phyloP scores from a whole-genome alignment of 1,140 invertebrate species.

The Euborellia annulipes region DNA sequence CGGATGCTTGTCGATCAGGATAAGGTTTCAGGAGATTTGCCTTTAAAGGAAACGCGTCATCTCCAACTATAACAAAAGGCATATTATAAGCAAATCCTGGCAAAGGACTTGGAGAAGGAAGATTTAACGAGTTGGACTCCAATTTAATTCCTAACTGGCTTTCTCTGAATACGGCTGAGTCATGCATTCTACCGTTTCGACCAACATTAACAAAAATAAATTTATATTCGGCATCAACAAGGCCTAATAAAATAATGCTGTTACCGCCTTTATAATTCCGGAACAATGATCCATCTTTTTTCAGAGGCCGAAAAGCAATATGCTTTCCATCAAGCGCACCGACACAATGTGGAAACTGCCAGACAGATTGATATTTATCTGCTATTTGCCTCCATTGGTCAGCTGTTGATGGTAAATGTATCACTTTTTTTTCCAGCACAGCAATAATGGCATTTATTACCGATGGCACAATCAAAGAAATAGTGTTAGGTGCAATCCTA shows the following conservation, averaged over 20 bases:
- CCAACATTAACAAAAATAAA: conserved; percentile 28
- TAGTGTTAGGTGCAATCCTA: neutral
- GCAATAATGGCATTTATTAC: neutral
- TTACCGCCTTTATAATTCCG: conserved; percentile 28
- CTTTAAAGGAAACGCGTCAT: conserved; percentile 29
- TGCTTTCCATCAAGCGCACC: conserved; percentile 28
- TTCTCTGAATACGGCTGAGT: conserved; percentile 24
- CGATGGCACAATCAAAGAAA: neutral
- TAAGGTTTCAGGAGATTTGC: conserved; percentile 29
- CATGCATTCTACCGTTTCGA: conserved; percentile 22
- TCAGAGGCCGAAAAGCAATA: conserved; percentile 25
- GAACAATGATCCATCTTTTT: conserved; percentile 21
- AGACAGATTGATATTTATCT: conserved; percentile 2
- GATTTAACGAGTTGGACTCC: conserved; percentile 4
- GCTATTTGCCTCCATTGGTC: neutral
- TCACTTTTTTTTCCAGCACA: neutral
- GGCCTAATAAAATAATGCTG: conserved; percentile 26
- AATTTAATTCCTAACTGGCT: conserved; percentile 13
- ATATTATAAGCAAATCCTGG: conserved; percentile 10
- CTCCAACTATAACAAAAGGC: conserved; percentile 20
- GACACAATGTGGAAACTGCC: conserved; percentile 25
- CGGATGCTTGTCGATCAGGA: conserved; percentile 18
- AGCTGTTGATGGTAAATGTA: neutral
- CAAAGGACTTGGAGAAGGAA: conserved; percentile 16
- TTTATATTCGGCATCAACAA: conserved; percentile 26